Percentiles rank a stretch among this genome's conserved stretches.
Evolutionary conservation across 2,888 invertebrate species (phyloP).

Genomic region (Ypsolopha scabrella): DNA sequence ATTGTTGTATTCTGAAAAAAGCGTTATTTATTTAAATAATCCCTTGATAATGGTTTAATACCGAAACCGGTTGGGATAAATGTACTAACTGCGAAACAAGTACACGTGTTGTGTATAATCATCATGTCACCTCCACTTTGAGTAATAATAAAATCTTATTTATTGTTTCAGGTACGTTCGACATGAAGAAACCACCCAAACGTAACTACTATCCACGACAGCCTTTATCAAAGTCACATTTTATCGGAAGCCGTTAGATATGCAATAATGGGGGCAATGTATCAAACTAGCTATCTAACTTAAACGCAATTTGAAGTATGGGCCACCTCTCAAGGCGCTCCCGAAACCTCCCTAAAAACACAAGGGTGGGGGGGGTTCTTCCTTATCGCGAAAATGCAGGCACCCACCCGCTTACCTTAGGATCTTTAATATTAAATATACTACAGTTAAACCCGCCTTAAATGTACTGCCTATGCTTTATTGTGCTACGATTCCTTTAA

Average conservation of each 20-base stretch:
- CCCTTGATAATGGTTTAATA: too few species aligned
- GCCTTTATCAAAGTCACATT: slow-evolving; percentile 34
- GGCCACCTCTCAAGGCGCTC: slow-evolving; percentile 51
- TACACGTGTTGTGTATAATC: too few species aligned
- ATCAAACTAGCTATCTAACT: slow-evolving; percentile 67
- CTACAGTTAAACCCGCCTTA: slow-evolving; percentile 48
- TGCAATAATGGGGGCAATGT: slow-evolving; percentile 64
- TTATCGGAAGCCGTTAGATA: slow-evolving; percentile 59
- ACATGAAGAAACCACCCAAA: slow-evolving; percentile 14
- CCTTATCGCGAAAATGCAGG: slow-evolving; percentile 69
- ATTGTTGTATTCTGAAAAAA: too few species aligned
- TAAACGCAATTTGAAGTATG: slow-evolving; percentile 69
- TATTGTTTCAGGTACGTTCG: slow-evolving; percentile 34
- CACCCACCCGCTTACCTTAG: slow-evolving; percentile 65
- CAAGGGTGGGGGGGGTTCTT: slow-evolving; percentile 30
- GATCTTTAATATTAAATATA: slow-evolving; percentile 70
- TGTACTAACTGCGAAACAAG: too few species aligned
- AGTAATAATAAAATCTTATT: slow-evolving; percentile 9
- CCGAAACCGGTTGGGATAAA: too few species aligned
- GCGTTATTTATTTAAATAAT: too few species aligned
- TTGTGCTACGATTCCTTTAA: not conserved
- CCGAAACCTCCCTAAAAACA: slow-evolving; percentile 43
- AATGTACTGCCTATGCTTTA: slow-evolving; percentile 1
- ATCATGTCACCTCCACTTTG: slow-evolving; percentile 13
- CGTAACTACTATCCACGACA: slow-evolving; percentile 19